Evolutionary conservation across 2,888 invertebrate genomes (phyloP).

Genomic region (Eretmocerus hayati): DNA sequence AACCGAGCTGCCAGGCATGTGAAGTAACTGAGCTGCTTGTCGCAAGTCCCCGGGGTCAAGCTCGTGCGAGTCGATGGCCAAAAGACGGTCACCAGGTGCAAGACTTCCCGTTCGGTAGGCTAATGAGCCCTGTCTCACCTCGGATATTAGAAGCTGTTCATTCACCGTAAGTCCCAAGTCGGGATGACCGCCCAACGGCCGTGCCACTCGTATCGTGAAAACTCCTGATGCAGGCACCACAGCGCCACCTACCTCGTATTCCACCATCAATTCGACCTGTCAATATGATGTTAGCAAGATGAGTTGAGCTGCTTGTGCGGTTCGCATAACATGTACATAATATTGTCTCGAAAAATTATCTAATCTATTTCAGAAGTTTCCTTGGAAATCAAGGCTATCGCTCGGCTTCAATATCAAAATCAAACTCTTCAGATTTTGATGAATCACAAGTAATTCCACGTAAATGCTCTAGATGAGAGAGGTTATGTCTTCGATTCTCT

Average conservation of each 20-base stretch:
- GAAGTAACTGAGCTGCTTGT: slow-evolving; percentile 43
- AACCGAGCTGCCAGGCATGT: slow-evolving; percentile 42
- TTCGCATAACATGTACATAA: no score
- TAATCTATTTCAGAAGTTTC: no score
- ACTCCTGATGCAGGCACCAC: slow-evolving; percentile 87
- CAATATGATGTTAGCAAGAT: no score
- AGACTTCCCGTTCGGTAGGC: slow-evolving; percentile 86
- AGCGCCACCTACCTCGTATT: slow-evolving; percentile 86
- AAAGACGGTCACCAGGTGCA: slow-evolving; percentile 75
- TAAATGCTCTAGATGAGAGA: no score
- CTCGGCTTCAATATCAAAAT: no score
- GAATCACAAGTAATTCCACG: no score
- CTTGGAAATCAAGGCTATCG: no score
- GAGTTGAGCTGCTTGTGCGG: no score
- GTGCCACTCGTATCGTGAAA: slow-evolving; percentile 82
- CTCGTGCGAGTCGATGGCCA: slow-evolving; percentile 79
- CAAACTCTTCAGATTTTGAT: no score
- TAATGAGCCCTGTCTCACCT: slow-evolving; percentile 82
- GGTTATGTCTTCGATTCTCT: no score
- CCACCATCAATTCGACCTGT: slow-evolving; percentile 70
- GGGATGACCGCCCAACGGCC: slow-evolving; percentile 56
- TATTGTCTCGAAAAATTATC: no score
- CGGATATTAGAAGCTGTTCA: slow-evolving; percentile 78
- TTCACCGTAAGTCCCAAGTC: slow-evolving; percentile 88
- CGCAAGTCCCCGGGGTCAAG: slow-evolving; percentile 44